Conservation (phyloP, 2,113 vertebrate species). For the Leptobrachium ailaonicum region DNA sequence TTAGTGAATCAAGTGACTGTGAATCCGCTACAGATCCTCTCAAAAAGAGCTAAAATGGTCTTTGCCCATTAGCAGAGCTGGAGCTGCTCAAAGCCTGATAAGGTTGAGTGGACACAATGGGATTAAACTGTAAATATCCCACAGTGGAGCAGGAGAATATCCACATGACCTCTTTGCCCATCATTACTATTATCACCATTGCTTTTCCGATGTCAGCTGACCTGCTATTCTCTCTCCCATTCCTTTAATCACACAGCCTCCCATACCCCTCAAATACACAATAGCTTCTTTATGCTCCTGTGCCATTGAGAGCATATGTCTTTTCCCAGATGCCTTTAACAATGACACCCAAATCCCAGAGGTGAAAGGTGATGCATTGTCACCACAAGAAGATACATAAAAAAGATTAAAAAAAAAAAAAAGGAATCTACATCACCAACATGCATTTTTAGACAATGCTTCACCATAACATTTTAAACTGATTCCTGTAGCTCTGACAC, state of each 20-base stretch:
- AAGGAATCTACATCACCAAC: too few species aligned
- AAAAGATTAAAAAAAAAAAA: too few species aligned
- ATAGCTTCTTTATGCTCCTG: neutral
- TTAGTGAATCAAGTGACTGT: neutral
- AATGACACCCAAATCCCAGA: slow-evolving; percentile 17
- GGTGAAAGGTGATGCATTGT: slow-evolving; percentile 17
- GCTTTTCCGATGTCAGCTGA: neutral
- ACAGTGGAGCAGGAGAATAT: slow-evolving; percentile 2
- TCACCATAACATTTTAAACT: too few species aligned
- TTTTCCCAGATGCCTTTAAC: slow-evolving; percentile 12
- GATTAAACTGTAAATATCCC: slow-evolving; percentile 44
- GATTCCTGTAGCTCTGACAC: too few species aligned
- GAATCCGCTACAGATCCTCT: slow-evolving; percentile 1
- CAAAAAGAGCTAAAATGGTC: slow-evolving; percentile 26
- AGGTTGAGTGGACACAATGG: slow-evolving; percentile 43
- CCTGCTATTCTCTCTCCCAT: neutral
- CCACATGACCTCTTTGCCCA: slow-evolving; percentile 11
- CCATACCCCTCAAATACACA: neutral
- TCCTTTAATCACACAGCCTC: neutral
- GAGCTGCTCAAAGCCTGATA: slow-evolving; percentile 41
- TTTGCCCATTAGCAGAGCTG: slow-evolving; percentile 36
- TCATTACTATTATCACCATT: neutral
- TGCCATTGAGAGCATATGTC: slow-evolving; percentile 16
- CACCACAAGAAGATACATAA: neutral
- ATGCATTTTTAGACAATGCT: too few species aligned